A percentile compares a stretch with the other conserved stretches of the same genome.
phyloP scores from a whole-genome alignment of 2,797 vertebrate genomes.

The Sebastes cheni region DNA sequence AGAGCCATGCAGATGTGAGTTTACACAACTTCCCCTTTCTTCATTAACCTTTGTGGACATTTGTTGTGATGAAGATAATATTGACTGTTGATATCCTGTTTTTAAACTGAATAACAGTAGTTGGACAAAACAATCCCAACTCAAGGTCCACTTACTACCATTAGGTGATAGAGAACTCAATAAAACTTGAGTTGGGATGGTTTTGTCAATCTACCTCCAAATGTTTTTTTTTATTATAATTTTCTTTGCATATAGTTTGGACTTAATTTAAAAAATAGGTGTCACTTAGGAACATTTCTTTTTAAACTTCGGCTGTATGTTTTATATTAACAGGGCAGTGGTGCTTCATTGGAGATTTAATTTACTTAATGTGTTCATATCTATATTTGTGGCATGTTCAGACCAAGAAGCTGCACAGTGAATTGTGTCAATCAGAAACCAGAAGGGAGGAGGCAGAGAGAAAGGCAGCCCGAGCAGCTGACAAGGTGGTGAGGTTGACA shows the following conservation, averaged over 20 bases:
- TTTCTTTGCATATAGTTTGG: background rate
- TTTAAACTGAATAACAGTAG: background rate
- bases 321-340: background rate
- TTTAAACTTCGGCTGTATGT: background rate
- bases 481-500: conserved; percentile 56
- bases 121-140: background rate
- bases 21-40: background rate
- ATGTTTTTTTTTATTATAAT: background rate
- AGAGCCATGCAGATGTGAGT: conserved; percentile 75
- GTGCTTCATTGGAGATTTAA: background rate
- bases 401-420: conserved; percentile 73
- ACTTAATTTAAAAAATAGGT: background rate
- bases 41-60: background rate
- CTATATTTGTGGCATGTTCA: conserved; percentile 34
- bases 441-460: conserved; percentile 69
- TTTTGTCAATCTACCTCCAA: background rate
- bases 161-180: background rate
- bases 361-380: background rate
- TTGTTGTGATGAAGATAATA: background rate
- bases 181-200: background rate
- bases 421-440: conserved; percentile 74
- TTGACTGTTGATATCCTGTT: background rate
- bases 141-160: background rate
- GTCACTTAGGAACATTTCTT: background rate
- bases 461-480: conserved; percentile 40